These are phyloP conservation scores for Mya arenaria DNA, from an alignment of 1,140 invertebrate species.

Conservation along the genomic window DNA sequence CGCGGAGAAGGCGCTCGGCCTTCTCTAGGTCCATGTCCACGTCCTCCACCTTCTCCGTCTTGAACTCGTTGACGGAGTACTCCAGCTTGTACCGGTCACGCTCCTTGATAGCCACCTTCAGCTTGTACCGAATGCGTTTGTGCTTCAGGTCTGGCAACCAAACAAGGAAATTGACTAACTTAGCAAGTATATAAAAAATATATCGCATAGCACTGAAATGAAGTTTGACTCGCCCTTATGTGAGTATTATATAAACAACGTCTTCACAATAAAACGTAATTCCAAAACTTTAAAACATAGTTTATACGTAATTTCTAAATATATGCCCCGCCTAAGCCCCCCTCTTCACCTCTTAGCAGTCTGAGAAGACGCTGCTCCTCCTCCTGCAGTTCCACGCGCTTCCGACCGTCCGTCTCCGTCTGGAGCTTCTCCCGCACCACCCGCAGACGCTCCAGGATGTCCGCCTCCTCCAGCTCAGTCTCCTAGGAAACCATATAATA, in stretches of 20 bases:
- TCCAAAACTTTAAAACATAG: too few relatives aligned
- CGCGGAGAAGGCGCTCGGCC: slow-evolving; percentile 73
- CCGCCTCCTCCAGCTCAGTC: slow-evolving; percentile 66
- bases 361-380: slow-evolving; percentile 51
- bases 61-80: slow-evolving; percentile 75
- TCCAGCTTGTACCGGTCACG: slow-evolving; percentile 71
- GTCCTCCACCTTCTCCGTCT: slow-evolving; percentile 76
- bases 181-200: too few relatives aligned
- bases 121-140: slow-evolving; percentile 72
- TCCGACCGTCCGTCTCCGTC: slow-evolving; percentile 64
- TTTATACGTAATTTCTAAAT: too few relatives aligned
- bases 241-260: too few relatives aligned
- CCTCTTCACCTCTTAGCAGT: slow-evolving; percentile 6
- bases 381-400: slow-evolving; percentile 51
- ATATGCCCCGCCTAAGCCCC: too few relatives aligned
- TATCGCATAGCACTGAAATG: too few relatives aligned
- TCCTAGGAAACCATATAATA: slow-evolving; percentile 65
- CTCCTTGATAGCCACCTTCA: slow-evolving; percentile 79
- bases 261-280: too few relatives aligned
- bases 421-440: slow-evolving; percentile 58
- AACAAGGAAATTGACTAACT: too few relatives aligned
- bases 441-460: slow-evolving; percentile 64
- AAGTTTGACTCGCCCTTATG: too few relatives aligned
- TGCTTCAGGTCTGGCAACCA: slow-evolving; percentile 67
- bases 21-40: slow-evolving; percentile 76